Percentiles rank a stretch among this genome's conserved stretches.
Evolutionary conservation across 2,797 vertebrate genomes (phyloP).

Genomic region (Tympanoctomys barrerae): DNA sequence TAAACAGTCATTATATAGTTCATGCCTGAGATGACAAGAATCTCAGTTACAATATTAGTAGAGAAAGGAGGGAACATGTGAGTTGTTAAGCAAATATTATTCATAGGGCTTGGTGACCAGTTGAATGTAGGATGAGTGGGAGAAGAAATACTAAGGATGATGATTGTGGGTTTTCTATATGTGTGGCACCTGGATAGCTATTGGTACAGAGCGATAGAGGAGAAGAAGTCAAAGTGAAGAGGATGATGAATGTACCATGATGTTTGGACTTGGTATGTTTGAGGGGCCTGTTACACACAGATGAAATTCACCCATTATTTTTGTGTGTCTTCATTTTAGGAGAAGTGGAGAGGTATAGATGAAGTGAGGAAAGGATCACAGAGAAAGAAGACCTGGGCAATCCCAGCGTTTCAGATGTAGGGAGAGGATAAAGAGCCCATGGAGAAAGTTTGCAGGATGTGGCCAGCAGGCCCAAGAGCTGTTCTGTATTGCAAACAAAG

Average conservation of each 20-base stretch:
- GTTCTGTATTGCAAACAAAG: background rate
- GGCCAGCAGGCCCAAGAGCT: background rate
- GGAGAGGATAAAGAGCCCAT: background rate
- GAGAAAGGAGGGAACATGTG: background rate
- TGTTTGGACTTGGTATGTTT: background rate
- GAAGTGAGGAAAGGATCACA: background rate
- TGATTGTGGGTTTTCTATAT: background rate
- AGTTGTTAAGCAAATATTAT: background rate
- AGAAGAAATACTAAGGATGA: background rate
- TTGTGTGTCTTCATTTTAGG: background rate
- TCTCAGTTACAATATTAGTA: background rate
- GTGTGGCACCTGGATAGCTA: background rate
- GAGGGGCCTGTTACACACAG: background rate
- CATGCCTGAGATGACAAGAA: background rate
- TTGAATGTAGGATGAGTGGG: background rate
- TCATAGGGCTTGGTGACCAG: background rate
- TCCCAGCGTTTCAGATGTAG: background rate
- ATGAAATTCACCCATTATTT: background rate
- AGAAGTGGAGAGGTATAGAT: background rate
- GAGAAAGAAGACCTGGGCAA: background rate
- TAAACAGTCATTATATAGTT: background rate
- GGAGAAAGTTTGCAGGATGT: background rate
- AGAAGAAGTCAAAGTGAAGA: background rate
- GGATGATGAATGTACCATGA: background rate
- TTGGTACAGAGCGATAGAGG: background rate